Evolutionary conservation across 2,113 vertebrate genomes (phyloP), one percentile per base, ranked within the genome.

Genomic region (Oryzias celebensis): DNA sequence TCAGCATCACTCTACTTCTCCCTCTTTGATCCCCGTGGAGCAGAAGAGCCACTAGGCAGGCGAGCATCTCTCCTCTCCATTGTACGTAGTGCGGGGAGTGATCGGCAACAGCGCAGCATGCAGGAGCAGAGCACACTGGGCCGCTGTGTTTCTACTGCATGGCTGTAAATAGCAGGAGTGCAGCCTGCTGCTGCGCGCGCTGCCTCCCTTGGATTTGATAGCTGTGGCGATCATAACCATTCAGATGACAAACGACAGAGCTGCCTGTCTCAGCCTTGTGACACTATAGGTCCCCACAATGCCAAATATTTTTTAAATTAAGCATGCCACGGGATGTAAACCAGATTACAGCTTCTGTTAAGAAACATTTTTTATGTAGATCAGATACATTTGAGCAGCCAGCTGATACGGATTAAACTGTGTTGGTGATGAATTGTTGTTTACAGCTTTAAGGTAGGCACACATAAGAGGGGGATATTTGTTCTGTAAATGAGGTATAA

Each of bases 81-180:
- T 81, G 73, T 83, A 68, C 81, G 68, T 52, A 75, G 81, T 69
- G 75, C 78, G 77, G 76, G 80, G 72, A 77, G 81, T 77, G 81
- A 84, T 78, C 75, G 52, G 78, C 52, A 41, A 75, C 22, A 80
- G 84, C 65, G 62, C 84, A 81, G 82, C 72, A 52, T 70, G 73
- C 82, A 74, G 67, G 71, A 81, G 79, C 66, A 66, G 64, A 63
- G 52, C 20, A 22, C 63, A 62, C 68, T 55, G 64, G 45, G 23
- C 71, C 65, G 65, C 62, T 60, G 63, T 71, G 73, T 66, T 80
- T 82, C 74, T 81, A 78, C 86, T 69, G 77, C 82, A 85, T 69
- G 70, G 62, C 76, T 80, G 75, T 82, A 88, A 89, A 85, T 80
- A 83, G 70, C 79, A 65, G 55, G 67, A 74, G 70, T 78, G 77